These are phyloP conservation scores for Parnassius glacialis DNA, from an alignment of 2,888 invertebrate species.

Conservation along the genomic window DNA sequence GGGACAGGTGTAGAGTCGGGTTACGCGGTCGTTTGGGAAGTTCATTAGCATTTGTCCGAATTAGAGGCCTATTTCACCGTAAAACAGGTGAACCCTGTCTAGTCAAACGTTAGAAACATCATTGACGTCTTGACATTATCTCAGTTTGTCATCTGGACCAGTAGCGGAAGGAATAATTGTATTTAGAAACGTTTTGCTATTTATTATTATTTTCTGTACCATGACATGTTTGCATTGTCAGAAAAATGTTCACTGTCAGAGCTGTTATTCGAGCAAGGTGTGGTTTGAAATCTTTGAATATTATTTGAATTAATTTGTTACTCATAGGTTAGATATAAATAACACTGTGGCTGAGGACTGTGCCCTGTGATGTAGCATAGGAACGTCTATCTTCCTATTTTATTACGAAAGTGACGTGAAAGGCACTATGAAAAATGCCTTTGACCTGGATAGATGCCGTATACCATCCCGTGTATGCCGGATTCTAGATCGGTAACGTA, in stretches of 20 bases:
- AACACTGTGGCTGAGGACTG: too few relatives aligned
- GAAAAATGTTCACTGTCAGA: constrained; percentile 5
- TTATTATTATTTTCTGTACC: constrained; percentile 3
- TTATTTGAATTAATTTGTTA: too few relatives aligned
- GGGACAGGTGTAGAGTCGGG: constrained; percentile 75
- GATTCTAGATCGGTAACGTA: too few relatives aligned
- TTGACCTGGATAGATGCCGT: too few relatives aligned
- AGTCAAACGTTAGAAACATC: constrained; percentile 52
- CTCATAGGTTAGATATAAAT: too few relatives aligned
- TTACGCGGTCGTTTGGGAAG: constrained; percentile 50
- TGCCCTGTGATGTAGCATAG: too few relatives aligned
- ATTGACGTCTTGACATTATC: constrained; percentile 64
- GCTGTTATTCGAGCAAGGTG: constrained; percentile 10
- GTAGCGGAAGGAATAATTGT: constrained; percentile 32
- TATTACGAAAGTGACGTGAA: too few relatives aligned
- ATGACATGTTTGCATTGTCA: neutral
- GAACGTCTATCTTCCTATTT: too few relatives aligned
- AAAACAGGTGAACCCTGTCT: constrained; percentile 64
- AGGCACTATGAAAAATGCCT: too few relatives aligned
- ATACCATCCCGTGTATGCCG: too few relatives aligned
- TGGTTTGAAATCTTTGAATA: neutral
- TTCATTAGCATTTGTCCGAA: constrained; percentile 71
- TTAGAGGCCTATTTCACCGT: constrained; percentile 52
- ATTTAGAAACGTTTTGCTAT: constrained; percentile 14
- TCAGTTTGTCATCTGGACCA: constrained; percentile 54